Conservation (phyloP, 2,797 vertebrate species). For the Alca torda region DNA sequence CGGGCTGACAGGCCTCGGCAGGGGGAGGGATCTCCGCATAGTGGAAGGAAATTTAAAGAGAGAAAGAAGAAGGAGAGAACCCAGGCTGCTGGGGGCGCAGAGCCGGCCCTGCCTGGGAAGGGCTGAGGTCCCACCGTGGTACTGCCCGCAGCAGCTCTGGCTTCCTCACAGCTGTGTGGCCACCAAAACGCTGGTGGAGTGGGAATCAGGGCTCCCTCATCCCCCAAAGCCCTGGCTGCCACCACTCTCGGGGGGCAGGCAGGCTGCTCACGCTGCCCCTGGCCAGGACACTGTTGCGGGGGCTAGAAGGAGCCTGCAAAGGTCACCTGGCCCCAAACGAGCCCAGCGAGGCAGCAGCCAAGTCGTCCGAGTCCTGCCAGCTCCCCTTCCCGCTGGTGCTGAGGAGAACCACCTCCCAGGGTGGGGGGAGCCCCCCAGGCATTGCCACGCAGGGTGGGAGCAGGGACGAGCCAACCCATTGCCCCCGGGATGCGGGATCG, state of each 20-base stretch:
- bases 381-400: background rate
- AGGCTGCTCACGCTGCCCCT: background rate
- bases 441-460: background rate
- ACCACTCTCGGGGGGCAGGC: background rate
- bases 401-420: background rate
- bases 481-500: background rate
- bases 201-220: fast-evolving
- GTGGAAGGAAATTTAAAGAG: background rate
- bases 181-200: fast-evolving
- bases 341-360: background rate
- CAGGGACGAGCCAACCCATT: background rate
- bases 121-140: background rate
- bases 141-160: background rate
- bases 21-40: background rate
- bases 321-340: background rate
- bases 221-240: background rate
- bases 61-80: background rate
- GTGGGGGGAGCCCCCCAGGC: background rate
- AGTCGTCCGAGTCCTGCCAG: fast-evolving
- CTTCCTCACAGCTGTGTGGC: background rate
- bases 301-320: background rate
- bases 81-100: background rate
- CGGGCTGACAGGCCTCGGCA: background rate
- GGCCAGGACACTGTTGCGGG: fast-evolving
- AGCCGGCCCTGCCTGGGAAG: background rate